phyloP scores from a whole-genome alignment of 1,140 invertebrate genomes.

The Catajapyx aquilonaris region DNA sequence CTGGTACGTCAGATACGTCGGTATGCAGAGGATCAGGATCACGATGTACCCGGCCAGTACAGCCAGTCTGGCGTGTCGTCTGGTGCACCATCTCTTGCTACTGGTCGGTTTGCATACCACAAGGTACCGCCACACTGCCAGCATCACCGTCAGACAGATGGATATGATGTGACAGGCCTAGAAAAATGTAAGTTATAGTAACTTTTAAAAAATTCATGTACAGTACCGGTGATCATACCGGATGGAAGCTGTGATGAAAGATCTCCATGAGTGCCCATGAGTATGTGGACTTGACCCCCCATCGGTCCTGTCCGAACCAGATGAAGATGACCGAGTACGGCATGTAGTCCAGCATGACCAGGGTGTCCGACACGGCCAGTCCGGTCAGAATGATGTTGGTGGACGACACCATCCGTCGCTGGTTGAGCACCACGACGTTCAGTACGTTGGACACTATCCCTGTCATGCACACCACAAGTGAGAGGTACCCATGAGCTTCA shows the following conservation, averaged over 20 bases:
- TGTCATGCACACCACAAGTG: constrained; percentile 27
- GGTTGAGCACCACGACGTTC: constrained; percentile 32
- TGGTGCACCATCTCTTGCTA: constrained; percentile 18
- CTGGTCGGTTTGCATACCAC: constrained; percentile 23
- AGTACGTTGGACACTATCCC: constrained; percentile 31
- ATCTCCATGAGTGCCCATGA: constrained; percentile 21
- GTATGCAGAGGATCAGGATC: constrained; percentile 24
- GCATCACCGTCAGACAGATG: constrained; percentile 25
- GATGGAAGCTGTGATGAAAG: constrained; percentile 23
- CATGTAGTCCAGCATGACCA: constrained; percentile 33
- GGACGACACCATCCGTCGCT: constrained; percentile 31
- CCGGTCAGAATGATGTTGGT: too few relatives aligned
- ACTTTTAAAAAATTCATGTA: too few relatives aligned
- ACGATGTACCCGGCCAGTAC: constrained; percentile 21
- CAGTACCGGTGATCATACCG: too few relatives aligned
- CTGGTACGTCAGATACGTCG: constrained; percentile 22
- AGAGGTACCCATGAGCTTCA: constrained; percentile 33
- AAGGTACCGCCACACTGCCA: constrained; percentile 28
- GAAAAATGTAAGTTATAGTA: constrained; percentile 22
- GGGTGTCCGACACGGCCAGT: constrained; percentile 29
- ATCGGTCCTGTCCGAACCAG: constrained; percentile 13
- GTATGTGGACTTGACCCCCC: constrained; percentile 17
- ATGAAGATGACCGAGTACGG: constrained; percentile 28
- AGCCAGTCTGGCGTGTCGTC: constrained; percentile 21
- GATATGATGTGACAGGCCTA: constrained; percentile 24